Evolutionary conservation across 1,140 invertebrate genomes (phyloP).

Genomic region (Patella vulgata): DNA sequence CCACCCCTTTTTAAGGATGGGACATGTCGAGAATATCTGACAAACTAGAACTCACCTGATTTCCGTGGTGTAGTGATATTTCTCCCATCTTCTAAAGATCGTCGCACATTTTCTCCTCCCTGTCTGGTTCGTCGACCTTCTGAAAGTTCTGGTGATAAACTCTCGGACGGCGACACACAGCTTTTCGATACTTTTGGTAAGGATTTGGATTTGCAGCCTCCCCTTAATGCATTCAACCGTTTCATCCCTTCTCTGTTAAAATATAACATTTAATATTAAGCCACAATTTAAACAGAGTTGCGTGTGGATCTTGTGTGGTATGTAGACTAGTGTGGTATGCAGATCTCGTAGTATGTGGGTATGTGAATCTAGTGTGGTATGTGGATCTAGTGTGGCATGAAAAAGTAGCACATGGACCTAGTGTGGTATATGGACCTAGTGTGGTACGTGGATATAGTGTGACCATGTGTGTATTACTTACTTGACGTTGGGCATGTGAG

Average conservation of each 20-base stretch:
- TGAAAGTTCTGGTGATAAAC: slow-evolving; percentile 16
- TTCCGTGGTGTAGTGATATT: slow-evolving; percentile 5
- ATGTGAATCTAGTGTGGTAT: too few species aligned
- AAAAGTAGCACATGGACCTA: too few species aligned
- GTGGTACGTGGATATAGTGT: too few species aligned
- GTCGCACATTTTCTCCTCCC: slow-evolving; percentile 6
- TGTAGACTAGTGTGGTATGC: too few species aligned
- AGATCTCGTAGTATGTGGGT: too few species aligned
- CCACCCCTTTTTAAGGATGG: too few species aligned
- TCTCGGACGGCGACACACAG: slow-evolving; percentile 30
- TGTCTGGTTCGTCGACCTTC: background rate
- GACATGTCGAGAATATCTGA: too few species aligned
- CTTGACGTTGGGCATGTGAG: slow-evolving; percentile 33
- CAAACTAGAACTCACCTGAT: too few species aligned
- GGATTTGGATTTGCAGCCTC: slow-evolving; percentile 36
- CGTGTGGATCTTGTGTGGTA: too few species aligned
- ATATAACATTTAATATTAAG: background rate
- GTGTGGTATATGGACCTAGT: too few species aligned
- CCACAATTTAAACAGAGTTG: background rate
- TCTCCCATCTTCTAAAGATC: slow-evolving; percentile 21
- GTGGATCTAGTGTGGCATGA: too few species aligned
- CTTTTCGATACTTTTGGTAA: slow-evolving; percentile 37
- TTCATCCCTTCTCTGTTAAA: slow-evolving; percentile 39
- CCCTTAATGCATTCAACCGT: slow-evolving; percentile 40
- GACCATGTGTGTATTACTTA: too few species aligned